Evolutionary conservation across 1,140 invertebrate genomes (phyloP), one percentile per base, ranked within the genome.

Genomic region (Aphis craccivora): DNA sequence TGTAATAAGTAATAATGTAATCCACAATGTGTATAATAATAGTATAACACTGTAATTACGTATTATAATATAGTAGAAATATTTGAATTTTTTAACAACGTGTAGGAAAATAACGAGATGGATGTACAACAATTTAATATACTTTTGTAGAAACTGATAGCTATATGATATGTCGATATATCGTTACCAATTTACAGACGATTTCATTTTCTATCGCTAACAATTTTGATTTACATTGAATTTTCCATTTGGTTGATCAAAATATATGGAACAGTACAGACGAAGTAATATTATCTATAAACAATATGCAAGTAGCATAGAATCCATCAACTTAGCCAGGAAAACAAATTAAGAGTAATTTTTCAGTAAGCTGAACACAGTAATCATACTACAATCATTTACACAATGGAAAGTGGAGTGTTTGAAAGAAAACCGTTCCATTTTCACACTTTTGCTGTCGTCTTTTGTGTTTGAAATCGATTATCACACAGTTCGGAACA

Each of bases 311-410:
- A 30, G 18, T n/a, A 48, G 18, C 8, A 81, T 83, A 30, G 81
- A 55, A 81, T 76, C 67, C 5, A 76, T 76, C 76, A 86, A n/a
- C 40, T 53, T 53, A 53, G 48, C 35, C 81, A 30, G 81, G 35
- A 55, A 93, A 93, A 81, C 48, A 93, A 93, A 93, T 93, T 93
- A 86, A 25, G 76, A 84, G 91, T 84, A 93, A 93, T 93, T 93
- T 93, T 86, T 93, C 91, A 93, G 81, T 93, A 84, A 93, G 76
- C 91, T 93, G 91, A 93, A 93, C 91, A 93, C 91, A 93, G 37
- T 93, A 93, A 93, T 93, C 48, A 67, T 84, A 81, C 91, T 40
- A n/a, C 81, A 35, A 51, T 51, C 91, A 84, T 93, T 84, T 93
- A 93, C 81, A 93, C 91, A 93, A 93, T 93, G 81, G 91, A 93